phyloP scores from a whole-genome alignment of 2,888 invertebrate genomes.

The Erebia palarica region DNA sequence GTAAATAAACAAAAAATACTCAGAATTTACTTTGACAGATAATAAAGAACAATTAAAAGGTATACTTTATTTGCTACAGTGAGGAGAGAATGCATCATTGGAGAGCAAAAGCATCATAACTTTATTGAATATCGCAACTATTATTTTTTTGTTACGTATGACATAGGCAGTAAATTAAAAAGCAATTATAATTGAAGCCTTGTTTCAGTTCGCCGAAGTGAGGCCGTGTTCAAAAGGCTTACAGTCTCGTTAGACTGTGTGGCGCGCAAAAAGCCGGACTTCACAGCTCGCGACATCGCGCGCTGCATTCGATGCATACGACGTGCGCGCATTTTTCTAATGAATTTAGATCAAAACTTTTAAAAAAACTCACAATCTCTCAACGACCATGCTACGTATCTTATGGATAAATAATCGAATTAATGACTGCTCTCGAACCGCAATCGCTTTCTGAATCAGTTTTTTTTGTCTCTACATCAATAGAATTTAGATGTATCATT shows the following conservation, averaged over 20 bases:
- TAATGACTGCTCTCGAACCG: slow-evolving; percentile 37
- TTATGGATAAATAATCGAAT: slow-evolving; percentile 40
- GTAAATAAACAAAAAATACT: neutral
- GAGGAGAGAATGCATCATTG: neutral
- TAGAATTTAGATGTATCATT: slow-evolving; percentile 39
- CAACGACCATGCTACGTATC: slow-evolving; percentile 36
- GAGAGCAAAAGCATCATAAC: neutral
- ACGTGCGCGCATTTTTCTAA: slow-evolving; percentile 60
- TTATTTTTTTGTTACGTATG: neutral
- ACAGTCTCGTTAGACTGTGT: slow-evolving; percentile 72
- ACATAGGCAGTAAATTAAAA: neutral
- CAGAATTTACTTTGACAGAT: too few species aligned
- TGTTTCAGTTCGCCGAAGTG: slow-evolving; percentile 26
- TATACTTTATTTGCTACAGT: neutral
- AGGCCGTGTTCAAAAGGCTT: slow-evolving; percentile 45
- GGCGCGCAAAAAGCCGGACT: slow-evolving; percentile 73
- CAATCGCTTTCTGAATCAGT: slow-evolving; percentile 41
- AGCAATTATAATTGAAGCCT: slow-evolving; percentile 15
- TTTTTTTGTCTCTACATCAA: slow-evolving; percentile 33
- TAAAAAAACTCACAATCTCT: slow-evolving; percentile 51
- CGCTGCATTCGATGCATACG: slow-evolving; percentile 59
- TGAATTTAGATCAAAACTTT: slow-evolving; percentile 71
- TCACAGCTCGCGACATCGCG: slow-evolving; percentile 54
- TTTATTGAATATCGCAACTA: neutral
- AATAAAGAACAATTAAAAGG: too few species aligned